Evolutionary conservation across 1,140 invertebrate genomes (phyloP).

Genomic region (Bombus ignitus): DNA sequence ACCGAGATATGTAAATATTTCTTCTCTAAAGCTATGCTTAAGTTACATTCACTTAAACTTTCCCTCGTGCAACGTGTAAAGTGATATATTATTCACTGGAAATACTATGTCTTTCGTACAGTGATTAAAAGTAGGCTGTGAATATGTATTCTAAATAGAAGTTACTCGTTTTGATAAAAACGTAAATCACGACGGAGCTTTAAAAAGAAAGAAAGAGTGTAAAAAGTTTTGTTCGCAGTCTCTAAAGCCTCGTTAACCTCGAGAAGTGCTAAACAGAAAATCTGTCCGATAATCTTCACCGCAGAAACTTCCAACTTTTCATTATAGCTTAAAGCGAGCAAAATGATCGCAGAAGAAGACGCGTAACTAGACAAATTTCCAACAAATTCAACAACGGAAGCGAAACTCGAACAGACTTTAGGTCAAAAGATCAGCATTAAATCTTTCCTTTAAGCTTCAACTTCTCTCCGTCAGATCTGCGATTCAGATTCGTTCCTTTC

Average conservation of each 20-base stretch:
- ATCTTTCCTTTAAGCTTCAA: background rate
- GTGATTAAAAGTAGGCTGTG: background rate
- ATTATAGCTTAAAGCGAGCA: background rate
- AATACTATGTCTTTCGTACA: background rate
- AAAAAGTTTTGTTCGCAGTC: slow-evolving; percentile 12
- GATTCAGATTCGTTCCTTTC: slow-evolving; percentile 1
- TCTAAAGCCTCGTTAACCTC: slow-evolving; percentile 22
- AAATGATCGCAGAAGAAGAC: background rate
- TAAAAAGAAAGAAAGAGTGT: background rate
- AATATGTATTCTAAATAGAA: background rate
- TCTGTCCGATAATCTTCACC: background rate
- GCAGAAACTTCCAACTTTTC: slow-evolving; percentile 12
- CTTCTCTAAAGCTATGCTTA: background rate
- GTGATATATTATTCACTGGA: background rate
- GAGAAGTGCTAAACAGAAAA: slow-evolving; percentile 21
- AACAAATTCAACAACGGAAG: background rate
- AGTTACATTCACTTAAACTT: background rate
- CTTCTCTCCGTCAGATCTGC: background rate
- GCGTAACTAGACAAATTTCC: slow-evolving; percentile 8
- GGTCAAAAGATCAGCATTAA: background rate
- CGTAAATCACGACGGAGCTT: background rate
- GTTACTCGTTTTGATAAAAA: background rate
- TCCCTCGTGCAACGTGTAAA: background rate
- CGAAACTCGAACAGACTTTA: background rate
- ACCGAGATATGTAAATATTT: no score